Percentiles rank a stretch among this genome's conserved stretches.
Conservation (phyloP, 2,888 invertebrate species). For the Hirtodrosophila confusa region DNA sequence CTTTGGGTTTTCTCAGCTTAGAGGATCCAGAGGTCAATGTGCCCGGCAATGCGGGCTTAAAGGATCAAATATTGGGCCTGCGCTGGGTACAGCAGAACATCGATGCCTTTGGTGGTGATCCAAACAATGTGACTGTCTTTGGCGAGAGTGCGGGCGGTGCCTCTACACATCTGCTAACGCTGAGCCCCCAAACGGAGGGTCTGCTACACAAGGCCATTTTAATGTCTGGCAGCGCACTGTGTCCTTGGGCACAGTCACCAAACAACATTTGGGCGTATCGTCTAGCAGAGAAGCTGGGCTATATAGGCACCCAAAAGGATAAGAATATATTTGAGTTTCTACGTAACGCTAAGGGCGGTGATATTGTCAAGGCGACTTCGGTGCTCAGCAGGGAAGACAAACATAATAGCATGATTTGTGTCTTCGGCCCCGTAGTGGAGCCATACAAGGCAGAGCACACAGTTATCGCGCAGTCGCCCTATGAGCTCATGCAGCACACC, state of each 20-base stretch:
- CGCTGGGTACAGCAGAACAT: slow-evolving; percentile 85
- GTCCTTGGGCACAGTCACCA: slow-evolving; percentile 4
- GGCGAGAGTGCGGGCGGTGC: slow-evolving; percentile 85
- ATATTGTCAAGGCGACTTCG: slow-evolving; percentile 49
- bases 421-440: slow-evolving; percentile 75
- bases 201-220: slow-evolving; percentile 81
- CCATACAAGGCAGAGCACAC: slow-evolving; percentile 64
- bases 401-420: slow-evolving; percentile 19
- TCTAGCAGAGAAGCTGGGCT: slow-evolving; percentile 77
- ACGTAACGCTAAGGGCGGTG: slow-evolving; percentile 26
- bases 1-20: slow-evolving; percentile 84
- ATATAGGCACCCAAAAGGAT: slow-evolving; percentile 76
- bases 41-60: slow-evolving; percentile 85
- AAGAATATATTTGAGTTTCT: slow-evolving; percentile 54
- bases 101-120: slow-evolving; percentile 84
- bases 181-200: slow-evolving; percentile 83
- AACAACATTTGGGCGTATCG: slow-evolving; percentile 48
- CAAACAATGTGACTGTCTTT: slow-evolving; percentile 85
- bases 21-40: slow-evolving; percentile 83
- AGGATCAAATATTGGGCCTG: slow-evolving; percentile 84
- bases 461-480: slow-evolving; percentile 69
- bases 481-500: slow-evolving; percentile 62
- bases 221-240: slow-evolving; percentile 66
- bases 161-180: slow-evolving; percentile 82
- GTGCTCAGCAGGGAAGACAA: not conserved